Percentiles rank a stretch among this genome's conserved stretches.
phyloP scores from a whole-genome alignment of 2,888 invertebrate genomes.

The Agrochola circellaris region DNA sequence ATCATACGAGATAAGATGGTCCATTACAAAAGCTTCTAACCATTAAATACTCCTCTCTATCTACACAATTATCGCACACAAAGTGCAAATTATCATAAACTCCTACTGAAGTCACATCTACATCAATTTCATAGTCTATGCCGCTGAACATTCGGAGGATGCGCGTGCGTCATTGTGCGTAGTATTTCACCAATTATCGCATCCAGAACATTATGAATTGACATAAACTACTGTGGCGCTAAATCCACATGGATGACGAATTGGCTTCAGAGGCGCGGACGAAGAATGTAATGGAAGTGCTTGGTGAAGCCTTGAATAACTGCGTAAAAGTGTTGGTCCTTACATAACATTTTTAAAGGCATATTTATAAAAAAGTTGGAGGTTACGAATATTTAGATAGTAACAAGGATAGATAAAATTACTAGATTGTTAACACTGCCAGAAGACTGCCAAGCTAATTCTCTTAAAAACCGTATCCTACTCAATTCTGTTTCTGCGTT shows the following conservation, averaged over 20 bases:
- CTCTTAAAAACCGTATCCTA: not conserved
- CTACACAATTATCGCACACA: not conserved
- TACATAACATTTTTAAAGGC: not conserved
- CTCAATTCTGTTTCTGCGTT: not conserved
- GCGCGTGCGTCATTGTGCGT: constrained; percentile 85
- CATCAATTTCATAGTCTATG: constrained; percentile 72
- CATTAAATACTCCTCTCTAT: not conserved
- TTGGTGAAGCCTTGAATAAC: not conserved
- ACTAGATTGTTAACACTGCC: not conserved
- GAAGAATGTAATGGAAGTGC: not conserved
- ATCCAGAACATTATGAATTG: constrained; percentile 81
- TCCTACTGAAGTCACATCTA: constrained; percentile 26
- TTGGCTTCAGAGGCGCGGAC: constrained; percentile 13
- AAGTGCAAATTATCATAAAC: constrained; percentile 25
- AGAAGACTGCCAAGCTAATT: not conserved
- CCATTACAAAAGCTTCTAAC: constrained; percentile 1
- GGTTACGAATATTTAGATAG: not conserved
- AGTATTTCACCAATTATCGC: constrained; percentile 87
- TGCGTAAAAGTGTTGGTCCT: not conserved
- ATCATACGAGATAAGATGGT: not conserved
- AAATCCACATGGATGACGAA: constrained; percentile 70
- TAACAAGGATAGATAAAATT: not conserved
- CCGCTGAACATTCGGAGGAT: constrained; percentile 75
- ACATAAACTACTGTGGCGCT: constrained; percentile 78
- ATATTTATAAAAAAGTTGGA: not conserved